These are phyloP conservation scores for Lycocerus yunnanus DNA, from an alignment of 2,888 invertebrate species.

Conservation along the genomic window DNA sequence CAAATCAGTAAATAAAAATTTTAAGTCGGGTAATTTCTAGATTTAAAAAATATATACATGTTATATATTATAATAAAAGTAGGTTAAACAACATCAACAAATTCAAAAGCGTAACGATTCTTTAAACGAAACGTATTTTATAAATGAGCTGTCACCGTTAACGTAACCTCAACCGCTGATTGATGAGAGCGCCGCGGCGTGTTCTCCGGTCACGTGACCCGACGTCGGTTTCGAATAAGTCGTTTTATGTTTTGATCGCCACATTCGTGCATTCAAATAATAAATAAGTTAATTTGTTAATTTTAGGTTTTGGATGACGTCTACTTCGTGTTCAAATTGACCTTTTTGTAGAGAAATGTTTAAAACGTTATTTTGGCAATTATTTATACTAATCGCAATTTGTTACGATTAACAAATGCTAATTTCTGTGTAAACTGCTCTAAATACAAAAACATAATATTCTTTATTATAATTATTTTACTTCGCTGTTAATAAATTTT, in stretches of 20 bases:
- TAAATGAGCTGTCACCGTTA: slow-evolving; percentile 35
- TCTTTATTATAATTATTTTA: background rate
- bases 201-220: slow-evolving; percentile 29
- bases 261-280: slow-evolving; percentile 27
- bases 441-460: background rate
- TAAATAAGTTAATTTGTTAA: slow-evolving; percentile 32
- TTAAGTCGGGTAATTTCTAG: background rate
- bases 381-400: background rate
- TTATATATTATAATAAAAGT: background rate
- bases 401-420: background rate
- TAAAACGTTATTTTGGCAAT: background rate
- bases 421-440: background rate
- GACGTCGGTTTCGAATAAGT: slow-evolving; percentile 32
- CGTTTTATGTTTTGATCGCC: slow-evolving; percentile 30
- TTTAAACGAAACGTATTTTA: slow-evolving; percentile 29
- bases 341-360: slow-evolving; percentile 10
- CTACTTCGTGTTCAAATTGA: slow-evolving; percentile 20
- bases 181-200: slow-evolving; percentile 34
- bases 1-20: background rate
- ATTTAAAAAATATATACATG: background rate
- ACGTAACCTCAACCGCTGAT: slow-evolving; percentile 34
- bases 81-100: background rate
- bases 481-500: background rate
- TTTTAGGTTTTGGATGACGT: slow-evolving; percentile 25
- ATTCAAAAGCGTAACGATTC: slow-evolving; percentile 11